Percentiles rank a stretch among this genome's conserved stretches.
Conservation (phyloP, 2,888 invertebrate species). For the Apodemia mormo region DNA sequence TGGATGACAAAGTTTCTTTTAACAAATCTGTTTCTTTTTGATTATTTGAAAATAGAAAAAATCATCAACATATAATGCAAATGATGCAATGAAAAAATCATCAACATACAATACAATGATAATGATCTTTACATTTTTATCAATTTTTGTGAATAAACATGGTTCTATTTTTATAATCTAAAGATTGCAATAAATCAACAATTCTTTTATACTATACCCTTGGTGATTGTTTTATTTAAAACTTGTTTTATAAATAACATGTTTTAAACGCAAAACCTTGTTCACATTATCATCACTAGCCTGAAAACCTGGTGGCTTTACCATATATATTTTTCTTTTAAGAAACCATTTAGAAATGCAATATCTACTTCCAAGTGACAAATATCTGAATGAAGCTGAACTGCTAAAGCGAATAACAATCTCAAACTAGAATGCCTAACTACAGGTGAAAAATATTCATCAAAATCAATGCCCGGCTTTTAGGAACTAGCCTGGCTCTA, state of each 20-base stretch:
- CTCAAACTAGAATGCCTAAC: conserved; percentile 29
- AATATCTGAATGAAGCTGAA: neutral
- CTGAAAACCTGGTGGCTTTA: conserved; percentile 21
- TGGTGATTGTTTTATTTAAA: neutral
- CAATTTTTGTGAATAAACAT: conserved; percentile 14
- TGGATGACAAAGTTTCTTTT: neutral
- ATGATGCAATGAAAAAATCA: no score
- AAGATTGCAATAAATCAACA: conserved; percentile 16
- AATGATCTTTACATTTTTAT: conserved; percentile 8
- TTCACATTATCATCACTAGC: neutral
- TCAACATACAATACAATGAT: neutral
- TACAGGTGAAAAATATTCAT: conserved; percentile 28
- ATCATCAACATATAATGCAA: no score
- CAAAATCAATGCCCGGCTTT: conserved; percentile 26
- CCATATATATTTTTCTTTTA: conserved; percentile 29
- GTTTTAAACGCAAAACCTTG: conserved; percentile 20
- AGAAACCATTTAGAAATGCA: conserved; percentile 30
- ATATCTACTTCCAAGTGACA: conserved; percentile 29
- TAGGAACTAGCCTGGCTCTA: conserved; percentile 21
- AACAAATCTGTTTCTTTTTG: neutral
- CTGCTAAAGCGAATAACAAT: conserved; percentile 23
- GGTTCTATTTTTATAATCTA: conserved; percentile 17
- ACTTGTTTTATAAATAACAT: conserved; percentile 7
- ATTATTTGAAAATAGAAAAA: neutral
- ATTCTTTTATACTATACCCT: conserved; percentile 7